phyloP scores from a whole-genome alignment of 2,113 vertebrate species.

The Tapirus terrestris region DNA sequence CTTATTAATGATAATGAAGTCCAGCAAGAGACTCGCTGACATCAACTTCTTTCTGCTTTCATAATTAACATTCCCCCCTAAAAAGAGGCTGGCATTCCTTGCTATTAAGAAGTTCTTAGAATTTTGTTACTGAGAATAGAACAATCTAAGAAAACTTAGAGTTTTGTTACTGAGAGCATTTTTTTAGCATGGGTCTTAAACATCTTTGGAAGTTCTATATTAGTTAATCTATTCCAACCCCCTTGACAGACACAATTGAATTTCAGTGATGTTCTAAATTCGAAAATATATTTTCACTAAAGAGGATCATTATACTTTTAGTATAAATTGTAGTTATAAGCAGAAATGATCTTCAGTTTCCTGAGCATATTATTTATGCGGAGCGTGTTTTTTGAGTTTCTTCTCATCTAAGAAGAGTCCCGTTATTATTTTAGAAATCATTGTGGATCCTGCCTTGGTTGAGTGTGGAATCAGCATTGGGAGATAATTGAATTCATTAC shows the following conservation, averaged over 20 bases:
- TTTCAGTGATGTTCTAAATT: background rate
- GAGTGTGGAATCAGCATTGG: background rate
- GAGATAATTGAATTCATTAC: background rate
- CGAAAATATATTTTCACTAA: background rate
- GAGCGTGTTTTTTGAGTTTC: background rate
- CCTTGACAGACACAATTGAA: background rate
- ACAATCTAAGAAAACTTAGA: no score
- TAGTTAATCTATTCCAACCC: background rate
- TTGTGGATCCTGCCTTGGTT: background rate
- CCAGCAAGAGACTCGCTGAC: background rate
- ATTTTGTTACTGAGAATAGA: background rate
- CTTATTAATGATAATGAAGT: background rate
- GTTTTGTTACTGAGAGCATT: background rate
- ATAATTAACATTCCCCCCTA: background rate
- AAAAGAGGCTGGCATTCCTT: background rate
- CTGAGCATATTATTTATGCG: background rate
- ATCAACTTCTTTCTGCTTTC: background rate
- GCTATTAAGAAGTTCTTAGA: background rate
- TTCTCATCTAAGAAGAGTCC: background rate
- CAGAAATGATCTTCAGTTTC: background rate
- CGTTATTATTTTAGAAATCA: background rate
- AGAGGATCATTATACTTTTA: background rate
- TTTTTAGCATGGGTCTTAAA: background rate
- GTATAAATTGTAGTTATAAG: background rate
- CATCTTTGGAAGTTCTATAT: background rate